A percentile compares a stretch with the other conserved stretches of the same genome.
Conservation (phyloP, 2,797 vertebrate genomes). For the Trachurus trachurus region DNA sequence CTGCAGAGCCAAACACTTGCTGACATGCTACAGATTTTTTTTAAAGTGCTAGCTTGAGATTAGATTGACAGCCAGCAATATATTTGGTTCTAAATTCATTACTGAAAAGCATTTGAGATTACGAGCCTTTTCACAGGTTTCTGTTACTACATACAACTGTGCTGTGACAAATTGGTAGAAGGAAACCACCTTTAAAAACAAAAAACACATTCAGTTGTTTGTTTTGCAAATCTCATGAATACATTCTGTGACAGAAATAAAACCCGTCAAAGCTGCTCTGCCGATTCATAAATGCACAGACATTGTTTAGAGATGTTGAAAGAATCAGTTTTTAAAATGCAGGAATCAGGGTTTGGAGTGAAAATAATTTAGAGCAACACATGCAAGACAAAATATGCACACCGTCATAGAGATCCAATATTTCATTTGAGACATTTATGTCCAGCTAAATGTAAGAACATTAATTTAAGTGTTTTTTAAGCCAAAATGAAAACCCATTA, state of each 20-base stretch:
- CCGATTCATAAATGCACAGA: conserved; percentile 71
- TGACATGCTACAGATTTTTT: conserved; percentile 79
- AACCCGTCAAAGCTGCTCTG: conserved; percentile 35
- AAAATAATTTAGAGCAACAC: conserved; percentile 30
- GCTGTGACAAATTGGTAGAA: conserved; percentile 17
- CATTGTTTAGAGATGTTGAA: conserved; percentile 41
- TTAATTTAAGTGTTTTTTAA: conserved; percentile 16
- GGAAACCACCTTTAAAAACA: conserved; percentile 18
- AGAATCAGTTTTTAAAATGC: conserved; percentile 25
- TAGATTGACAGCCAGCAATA: conserved; percentile 66
- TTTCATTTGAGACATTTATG: conserved; percentile 27
- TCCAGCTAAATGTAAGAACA: conserved; percentile 17
- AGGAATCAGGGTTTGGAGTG: conserved; percentile 25
- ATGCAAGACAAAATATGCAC: conserved; percentile 22
- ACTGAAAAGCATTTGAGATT: conserved; percentile 51
- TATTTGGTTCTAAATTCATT: conserved; percentile 68
- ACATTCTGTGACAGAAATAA: conserved; percentile 73
- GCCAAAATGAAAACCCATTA: conserved; percentile 6
- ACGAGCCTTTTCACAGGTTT: conserved; percentile 42
- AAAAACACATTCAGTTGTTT: conserved; percentile 66
- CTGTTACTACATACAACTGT: conserved; percentile 37
- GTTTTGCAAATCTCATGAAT: conserved; percentile 50
- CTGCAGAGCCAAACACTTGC: conserved; percentile 79
- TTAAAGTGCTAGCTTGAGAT: conserved; percentile 90
- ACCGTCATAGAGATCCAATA: conserved; percentile 24